Conservation (phyloP, 1,140 invertebrate genomes). For the Drosophila nigromelanica region DNA sequence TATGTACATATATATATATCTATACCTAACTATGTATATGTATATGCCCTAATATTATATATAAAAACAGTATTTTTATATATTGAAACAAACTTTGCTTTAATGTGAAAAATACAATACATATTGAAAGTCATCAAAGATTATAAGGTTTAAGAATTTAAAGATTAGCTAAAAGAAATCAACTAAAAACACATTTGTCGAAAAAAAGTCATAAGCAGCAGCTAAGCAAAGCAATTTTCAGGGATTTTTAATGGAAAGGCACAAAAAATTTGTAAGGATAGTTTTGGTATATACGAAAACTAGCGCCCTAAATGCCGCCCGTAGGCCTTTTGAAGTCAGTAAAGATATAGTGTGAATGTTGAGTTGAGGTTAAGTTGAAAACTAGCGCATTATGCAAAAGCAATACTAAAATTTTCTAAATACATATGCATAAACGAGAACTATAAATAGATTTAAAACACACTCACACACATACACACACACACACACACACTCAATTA, state of each 20-base stretch:
- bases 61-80: constrained; percentile 35
- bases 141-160: constrained; percentile 19
- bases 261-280: constrained; percentile 44
- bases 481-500: constrained; percentile 38
- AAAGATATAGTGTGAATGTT: constrained; percentile 28
- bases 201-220: constrained; percentile 19
- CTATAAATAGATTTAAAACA: constrained; percentile 23
- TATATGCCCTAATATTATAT: too few species aligned
- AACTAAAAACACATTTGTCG: constrained; percentile 15
- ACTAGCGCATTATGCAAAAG: constrained; percentile 33
- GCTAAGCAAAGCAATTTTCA: constrained; percentile 65
- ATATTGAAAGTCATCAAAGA: constrained; percentile 41
- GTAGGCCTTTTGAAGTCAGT: constrained; percentile 59
- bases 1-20: constrained; percentile 33
- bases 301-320: constrained; percentile 66
- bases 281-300: constrained; percentile 31
- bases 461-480: constrained; percentile 17
- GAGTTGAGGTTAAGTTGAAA: constrained; percentile 14
- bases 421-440: constrained; percentile 16
- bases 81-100: constrained; percentile 37
- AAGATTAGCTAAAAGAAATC: constrained; percentile 13
- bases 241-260: constrained; percentile 64
- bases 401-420: constrained; percentile 51
- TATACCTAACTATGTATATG: too few species aligned
- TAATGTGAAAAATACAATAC: constrained; percentile 58